These are phyloP conservation scores for Eledona agricola DNA, from an alignment of 2,888 invertebrate species.

Conservation along the genomic window DNA sequence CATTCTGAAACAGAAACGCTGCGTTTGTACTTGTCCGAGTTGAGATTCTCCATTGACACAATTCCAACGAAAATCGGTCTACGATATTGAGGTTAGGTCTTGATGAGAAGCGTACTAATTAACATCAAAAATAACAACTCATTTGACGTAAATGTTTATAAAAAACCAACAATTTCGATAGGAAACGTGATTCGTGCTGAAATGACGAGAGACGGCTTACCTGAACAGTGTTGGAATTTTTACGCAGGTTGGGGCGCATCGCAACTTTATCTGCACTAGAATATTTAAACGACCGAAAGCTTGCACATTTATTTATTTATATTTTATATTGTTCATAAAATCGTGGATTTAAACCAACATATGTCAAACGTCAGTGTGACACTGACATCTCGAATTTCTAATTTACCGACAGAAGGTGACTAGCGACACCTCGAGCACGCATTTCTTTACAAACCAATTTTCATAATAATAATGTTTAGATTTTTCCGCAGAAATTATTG, in stretches of 20 bases:
- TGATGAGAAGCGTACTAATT: no score
- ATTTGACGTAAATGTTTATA: conserved; percentile 38
- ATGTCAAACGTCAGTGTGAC: conserved; percentile 31
- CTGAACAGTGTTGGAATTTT: no score
- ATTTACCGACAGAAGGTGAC: conserved; percentile 15
- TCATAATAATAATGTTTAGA: no score
- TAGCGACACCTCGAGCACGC: conserved; percentile 21
- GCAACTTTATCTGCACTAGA: neutral
- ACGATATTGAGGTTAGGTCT: conserved; percentile 10
- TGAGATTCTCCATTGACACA: conserved; percentile 4
- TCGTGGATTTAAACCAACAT: conserved; percentile 34
- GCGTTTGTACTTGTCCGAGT: no score
- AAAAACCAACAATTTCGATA: conserved; percentile 6
- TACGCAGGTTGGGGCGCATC: neutral
- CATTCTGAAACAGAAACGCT: conserved; percentile 24
- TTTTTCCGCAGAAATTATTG: no score
- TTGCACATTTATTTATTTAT: conserved; percentile 25
- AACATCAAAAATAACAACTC: conserved; percentile 36
- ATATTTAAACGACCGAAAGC: neutral
- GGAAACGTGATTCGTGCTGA: conserved; percentile 16
- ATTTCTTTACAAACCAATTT: conserved; percentile 4
- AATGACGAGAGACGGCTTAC: no score
- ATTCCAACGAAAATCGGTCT: conserved; percentile 4
- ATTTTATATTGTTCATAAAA: conserved; percentile 28
- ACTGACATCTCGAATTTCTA: conserved; percentile 17